These are phyloP conservation scores for Rhinichthys osculus DNA, from an alignment of 2,797 vertebrate species.

Conservation along the genomic window DNA sequence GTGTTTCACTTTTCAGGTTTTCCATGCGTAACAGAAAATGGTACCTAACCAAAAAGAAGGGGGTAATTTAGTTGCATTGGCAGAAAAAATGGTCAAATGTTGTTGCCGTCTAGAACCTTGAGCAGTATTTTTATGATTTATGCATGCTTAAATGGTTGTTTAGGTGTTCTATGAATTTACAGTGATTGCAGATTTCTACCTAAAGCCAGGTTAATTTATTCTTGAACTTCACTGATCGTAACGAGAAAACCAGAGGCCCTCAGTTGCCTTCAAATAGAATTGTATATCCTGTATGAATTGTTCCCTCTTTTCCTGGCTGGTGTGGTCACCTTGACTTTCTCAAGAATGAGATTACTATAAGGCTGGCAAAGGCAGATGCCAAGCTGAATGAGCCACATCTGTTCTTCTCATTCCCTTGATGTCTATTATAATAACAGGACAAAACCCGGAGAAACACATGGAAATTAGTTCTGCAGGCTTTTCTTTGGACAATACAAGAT, in stretches of 20 bases:
- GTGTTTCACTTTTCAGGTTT: background rate
- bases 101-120: background rate
- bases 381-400: slow-evolving; percentile 71
- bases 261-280: slow-evolving; percentile 55
- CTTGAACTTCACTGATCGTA: slow-evolving; percentile 10
- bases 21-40: background rate
- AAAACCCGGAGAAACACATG: slow-evolving; percentile 73
- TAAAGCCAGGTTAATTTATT: slow-evolving; percentile 37
- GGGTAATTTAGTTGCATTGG: background rate
- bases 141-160: slow-evolving; percentile 18
- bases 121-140: background rate
- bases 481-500: slow-evolving; percentile 67
- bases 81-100: background rate
- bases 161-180: slow-evolving; percentile 17
- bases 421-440: slow-evolving; percentile 64
- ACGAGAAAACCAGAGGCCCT: slow-evolving; percentile 36
- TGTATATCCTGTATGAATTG: slow-evolving; percentile 55
- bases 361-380: slow-evolving; percentile 53
- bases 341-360: slow-evolving; percentile 28
- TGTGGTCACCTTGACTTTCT: slow-evolving; percentile 38
- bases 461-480: slow-evolving; percentile 63
- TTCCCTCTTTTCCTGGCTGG: slow-evolving; percentile 51
- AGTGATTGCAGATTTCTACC: slow-evolving; percentile 16
- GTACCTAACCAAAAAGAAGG: background rate
- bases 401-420: slow-evolving; percentile 76